Percentiles rank a stretch among this genome's conserved stretches.
These are phyloP conservation scores for Oncorhynchus kisutch DNA, from an alignment of 2,113 vertebrate genomes.

Conservation along the genomic window DNA sequence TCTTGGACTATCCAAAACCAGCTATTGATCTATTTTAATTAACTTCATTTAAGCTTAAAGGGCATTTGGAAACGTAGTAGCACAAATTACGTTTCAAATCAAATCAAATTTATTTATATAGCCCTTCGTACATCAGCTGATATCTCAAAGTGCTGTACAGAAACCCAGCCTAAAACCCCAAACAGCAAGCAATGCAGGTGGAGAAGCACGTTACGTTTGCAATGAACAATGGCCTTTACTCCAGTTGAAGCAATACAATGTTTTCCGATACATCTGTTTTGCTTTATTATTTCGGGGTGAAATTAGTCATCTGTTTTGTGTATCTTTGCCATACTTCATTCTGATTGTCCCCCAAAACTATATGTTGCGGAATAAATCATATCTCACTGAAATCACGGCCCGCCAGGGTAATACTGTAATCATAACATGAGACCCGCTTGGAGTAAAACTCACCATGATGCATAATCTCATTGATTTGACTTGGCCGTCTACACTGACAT, in stretches of 20 bases:
- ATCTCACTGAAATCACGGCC: constrained; percentile 7
- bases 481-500: constrained; percentile 13
- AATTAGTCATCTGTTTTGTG: constrained; percentile 15
- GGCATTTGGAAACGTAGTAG: no score
- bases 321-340: constrained; percentile 41
- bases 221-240: not conserved
- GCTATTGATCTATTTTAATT: not conserved
- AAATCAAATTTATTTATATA: no score
- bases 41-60: no score
- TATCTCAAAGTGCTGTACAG: no score
- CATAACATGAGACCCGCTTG: not conserved
- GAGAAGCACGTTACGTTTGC: no score
- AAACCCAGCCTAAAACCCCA: no score
- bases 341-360: constrained; percentile 26
- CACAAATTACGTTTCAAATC: no score
- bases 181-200: no score
- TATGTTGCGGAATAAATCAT: not conserved
- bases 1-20: no score
- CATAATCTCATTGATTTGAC: constrained; percentile 20
- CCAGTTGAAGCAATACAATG: constrained; percentile 25
- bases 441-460: constrained; percentile 16
- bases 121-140: no score
- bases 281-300: constrained; percentile 27
- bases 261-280: constrained; percentile 47
- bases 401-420: constrained; percentile 17